Conservation (phyloP, 1,140 invertebrate species). For the Trigoniulus corallinus region DNA sequence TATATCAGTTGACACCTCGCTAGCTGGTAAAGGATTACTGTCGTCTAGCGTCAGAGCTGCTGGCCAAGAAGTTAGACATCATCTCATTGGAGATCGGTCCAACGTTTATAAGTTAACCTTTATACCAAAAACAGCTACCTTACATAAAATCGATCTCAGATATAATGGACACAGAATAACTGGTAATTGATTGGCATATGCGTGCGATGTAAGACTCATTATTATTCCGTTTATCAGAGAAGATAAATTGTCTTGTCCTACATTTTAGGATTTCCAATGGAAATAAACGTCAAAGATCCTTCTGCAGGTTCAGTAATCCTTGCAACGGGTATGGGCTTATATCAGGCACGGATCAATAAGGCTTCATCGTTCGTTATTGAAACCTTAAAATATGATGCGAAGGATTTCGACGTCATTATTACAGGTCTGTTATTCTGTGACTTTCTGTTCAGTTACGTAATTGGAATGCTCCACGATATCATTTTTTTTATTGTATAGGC, state of each 20-base stretch:
- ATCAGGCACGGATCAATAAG: slow-evolving; percentile 60
- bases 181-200: too few relatives aligned
- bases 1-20: slow-evolving; percentile 44
- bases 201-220: not conserved
- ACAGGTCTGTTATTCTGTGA: slow-evolving; percentile 25
- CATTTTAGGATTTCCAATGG: slow-evolving; percentile 31
- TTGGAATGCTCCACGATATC: not conserved
- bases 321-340: slow-evolving; percentile 58
- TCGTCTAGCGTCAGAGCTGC: slow-evolving; percentile 58
- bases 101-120: slow-evolving; percentile 51
- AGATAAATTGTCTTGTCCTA: not conserved
- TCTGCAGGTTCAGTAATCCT: slow-evolving; percentile 52
- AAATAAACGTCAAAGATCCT: slow-evolving; percentile 35
- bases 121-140: slow-evolving; percentile 57
- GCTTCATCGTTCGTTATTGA: slow-evolving; percentile 76
- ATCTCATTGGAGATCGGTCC: slow-evolving; percentile 36
- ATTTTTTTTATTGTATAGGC: slow-evolving; percentile 26
- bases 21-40: slow-evolving; percentile 56
- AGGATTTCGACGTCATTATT: slow-evolving; percentile 81
- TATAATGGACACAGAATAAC: slow-evolving; percentile 45
- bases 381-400: slow-evolving; percentile 59
- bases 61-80: slow-evolving; percentile 56
- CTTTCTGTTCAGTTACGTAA: too few relatives aligned
- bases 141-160: slow-evolving; percentile 59
- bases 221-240: not conserved